Evolutionary conservation across 2,797 vertebrate species (phyloP).

Genomic region (Sebastes cheni): DNA sequence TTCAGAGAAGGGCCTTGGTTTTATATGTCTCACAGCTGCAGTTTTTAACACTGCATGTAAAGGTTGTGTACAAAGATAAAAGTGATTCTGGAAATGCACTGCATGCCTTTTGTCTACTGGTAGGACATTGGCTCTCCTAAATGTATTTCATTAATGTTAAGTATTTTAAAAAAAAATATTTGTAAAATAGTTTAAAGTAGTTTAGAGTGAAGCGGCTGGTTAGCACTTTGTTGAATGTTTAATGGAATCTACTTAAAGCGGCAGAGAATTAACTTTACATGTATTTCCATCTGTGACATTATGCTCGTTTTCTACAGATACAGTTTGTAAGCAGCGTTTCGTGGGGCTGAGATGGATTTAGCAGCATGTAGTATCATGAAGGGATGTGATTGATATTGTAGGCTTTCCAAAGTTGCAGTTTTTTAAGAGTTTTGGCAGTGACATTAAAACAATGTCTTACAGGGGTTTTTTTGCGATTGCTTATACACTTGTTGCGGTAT

Average conservation of each 20-base stretch:
- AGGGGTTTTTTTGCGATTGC: too few species aligned
- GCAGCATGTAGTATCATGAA: neutral
- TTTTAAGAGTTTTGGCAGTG: constrained; percentile 1
- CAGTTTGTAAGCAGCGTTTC: constrained; percentile 31
- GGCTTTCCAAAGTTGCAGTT: constrained; percentile 35
- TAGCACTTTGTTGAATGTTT: constrained; percentile 72
- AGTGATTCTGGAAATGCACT: constrained; percentile 77
- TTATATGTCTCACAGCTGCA: constrained; percentile 62
- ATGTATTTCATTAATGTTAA: constrained; percentile 56
- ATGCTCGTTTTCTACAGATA: constrained; percentile 2
- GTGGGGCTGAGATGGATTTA: neutral
- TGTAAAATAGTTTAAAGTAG: constrained; percentile 55
- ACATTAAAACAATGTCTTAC: constrained; percentile 1
- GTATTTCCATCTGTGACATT: constrained; percentile 15
- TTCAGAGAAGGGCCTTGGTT: constrained; percentile 40
- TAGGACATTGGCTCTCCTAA: constrained; percentile 66
- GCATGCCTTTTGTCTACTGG: constrained; percentile 75
- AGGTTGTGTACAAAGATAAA: constrained; percentile 56
- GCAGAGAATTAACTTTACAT: constrained; percentile 23
- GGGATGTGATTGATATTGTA: constrained; percentile 27
- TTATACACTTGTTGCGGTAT: too few species aligned
- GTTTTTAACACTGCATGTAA: constrained; percentile 67
- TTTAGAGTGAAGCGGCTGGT: constrained; percentile 52
- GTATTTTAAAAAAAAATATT: constrained; percentile 55
- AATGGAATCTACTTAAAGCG: constrained; percentile 37